These are phyloP conservation scores for Bubo scandiacus DNA, from an alignment of 2,113 vertebrate genomes.

Conservation along the genomic window DNA sequence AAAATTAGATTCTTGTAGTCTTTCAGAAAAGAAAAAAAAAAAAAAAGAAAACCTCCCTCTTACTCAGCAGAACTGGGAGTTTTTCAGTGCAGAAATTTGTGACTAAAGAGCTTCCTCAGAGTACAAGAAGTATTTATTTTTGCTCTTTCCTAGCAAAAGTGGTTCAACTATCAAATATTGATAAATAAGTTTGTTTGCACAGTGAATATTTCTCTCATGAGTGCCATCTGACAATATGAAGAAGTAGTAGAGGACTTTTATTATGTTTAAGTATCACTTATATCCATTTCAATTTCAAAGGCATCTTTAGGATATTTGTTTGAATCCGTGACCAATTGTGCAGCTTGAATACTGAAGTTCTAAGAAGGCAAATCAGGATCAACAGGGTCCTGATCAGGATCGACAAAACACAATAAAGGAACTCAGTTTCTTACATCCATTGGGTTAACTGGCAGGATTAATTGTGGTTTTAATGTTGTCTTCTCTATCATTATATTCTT, in stretches of 20 bases:
- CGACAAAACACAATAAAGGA: not conserved
- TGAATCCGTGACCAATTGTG: not conserved
- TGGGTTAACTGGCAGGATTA: not conserved
- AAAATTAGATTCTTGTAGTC: not conserved
- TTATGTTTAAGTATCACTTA: not conserved
- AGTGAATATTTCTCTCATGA: not conserved
- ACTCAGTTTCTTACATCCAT: not conserved
- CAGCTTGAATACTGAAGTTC: not conserved
- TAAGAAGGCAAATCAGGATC: not conserved
- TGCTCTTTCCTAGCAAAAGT: not conserved
- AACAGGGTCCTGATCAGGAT: not conserved
- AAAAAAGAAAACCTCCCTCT: not conserved
- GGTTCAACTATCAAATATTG: not conserved
- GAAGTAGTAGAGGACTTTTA: not conserved
- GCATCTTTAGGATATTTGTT: not conserved
- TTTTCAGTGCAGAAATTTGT: not conserved
- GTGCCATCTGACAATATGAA: not conserved
- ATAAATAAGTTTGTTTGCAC: constrained; percentile 8
- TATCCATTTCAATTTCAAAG: not conserved
- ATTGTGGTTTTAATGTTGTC: not conserved
- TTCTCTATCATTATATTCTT: not conserved
- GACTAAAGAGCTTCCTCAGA: not conserved
- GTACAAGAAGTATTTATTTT: not conserved
- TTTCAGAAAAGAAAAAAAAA: not conserved
- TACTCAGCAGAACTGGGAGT: not conserved